phyloP scores from a whole-genome alignment of 2,888 invertebrate genomes.

The Heliconius ethilla region DNA sequence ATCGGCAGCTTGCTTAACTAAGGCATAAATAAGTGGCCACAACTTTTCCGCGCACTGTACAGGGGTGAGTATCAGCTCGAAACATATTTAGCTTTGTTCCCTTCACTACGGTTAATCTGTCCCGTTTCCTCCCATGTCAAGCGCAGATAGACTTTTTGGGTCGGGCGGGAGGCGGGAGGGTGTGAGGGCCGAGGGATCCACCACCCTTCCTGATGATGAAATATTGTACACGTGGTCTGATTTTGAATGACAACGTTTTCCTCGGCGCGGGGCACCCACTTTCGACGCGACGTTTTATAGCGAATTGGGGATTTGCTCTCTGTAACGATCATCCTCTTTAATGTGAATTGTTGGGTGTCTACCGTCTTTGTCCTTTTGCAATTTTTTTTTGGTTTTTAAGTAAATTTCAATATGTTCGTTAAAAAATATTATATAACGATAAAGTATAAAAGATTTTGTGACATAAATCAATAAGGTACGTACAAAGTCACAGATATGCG shows the following conservation, averaged over 20 bases:
- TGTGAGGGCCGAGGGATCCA: constrained; percentile 52
- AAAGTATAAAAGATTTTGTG: constrained; percentile 19
- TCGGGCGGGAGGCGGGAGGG: constrained; percentile 56
- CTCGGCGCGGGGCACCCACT: constrained; percentile 72
- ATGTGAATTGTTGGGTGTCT: constrained; percentile 47
- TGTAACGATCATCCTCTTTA: constrained; percentile 63
- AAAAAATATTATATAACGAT: background rate
- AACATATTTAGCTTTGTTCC: constrained; percentile 82
- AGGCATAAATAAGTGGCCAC: constrained; percentile 50
- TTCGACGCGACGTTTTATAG: constrained; percentile 74
- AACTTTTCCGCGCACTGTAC: constrained; percentile 61
- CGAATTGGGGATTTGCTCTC: constrained; percentile 70
- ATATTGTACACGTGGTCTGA: constrained; percentile 88
- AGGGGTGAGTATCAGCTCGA: constrained; percentile 77
- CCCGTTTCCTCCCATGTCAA: constrained; percentile 82
- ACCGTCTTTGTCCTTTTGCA: constrained; percentile 19
- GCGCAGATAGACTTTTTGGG: constrained; percentile 82
- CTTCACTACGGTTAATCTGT: constrained; percentile 82
- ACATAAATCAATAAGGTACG: constrained; percentile 48
- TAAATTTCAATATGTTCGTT: constrained; percentile 7
- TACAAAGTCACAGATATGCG: constrained; percentile 59
- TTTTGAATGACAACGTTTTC: constrained; percentile 86
- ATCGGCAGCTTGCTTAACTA: constrained; percentile 38
- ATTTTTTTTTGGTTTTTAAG: constrained; percentile 11
- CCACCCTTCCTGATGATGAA: constrained; percentile 84